Evolutionary conservation across 2,888 invertebrate species (phyloP).

Genomic region (Ommatoiulus sabulosus): DNA sequence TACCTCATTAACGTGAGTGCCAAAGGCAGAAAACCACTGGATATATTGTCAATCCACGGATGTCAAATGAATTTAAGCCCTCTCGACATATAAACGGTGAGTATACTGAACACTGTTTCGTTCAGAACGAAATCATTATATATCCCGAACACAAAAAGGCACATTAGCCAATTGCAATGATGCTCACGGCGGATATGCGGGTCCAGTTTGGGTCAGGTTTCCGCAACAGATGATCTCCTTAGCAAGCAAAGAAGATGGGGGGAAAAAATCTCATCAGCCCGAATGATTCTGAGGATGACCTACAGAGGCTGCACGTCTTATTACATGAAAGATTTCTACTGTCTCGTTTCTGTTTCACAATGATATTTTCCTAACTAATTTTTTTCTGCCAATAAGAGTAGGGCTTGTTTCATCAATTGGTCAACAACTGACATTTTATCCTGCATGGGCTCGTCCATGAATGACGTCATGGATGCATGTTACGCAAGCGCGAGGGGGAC

Average conservation of each 20-base stretch:
- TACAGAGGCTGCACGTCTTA: not conserved
- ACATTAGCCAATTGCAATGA: not conserved
- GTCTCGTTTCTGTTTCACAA: too few relatives aligned
- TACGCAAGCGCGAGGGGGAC: too few relatives aligned
- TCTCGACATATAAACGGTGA: not conserved
- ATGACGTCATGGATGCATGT: too few relatives aligned
- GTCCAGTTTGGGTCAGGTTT: not conserved
- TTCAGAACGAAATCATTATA: not conserved
- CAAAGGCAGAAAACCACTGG: slow-evolving; percentile 4
- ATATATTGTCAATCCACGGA: slow-evolving; percentile 1
- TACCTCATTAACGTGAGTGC: not conserved
- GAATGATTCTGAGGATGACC: not conserved
- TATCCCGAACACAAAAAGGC: not conserved
- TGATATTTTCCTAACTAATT: too few relatives aligned
- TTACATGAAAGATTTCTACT: not conserved
- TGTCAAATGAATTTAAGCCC: slow-evolving; percentile 2
- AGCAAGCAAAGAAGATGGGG: not conserved
- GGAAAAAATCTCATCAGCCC: not conserved
- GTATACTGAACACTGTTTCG: not conserved
- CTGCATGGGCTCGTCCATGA: too few relatives aligned
- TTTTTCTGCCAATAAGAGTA: too few relatives aligned
- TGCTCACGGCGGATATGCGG: slow-evolving; percentile 11
- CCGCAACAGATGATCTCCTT: not conserved
- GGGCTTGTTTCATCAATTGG: too few relatives aligned
- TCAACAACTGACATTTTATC: too few relatives aligned